A percentile compares a stretch with the other conserved stretches of the same genome.
Evolutionary conservation across 2,888 invertebrate species (phyloP).

Genomic region (Catocala fraxini): DNA sequence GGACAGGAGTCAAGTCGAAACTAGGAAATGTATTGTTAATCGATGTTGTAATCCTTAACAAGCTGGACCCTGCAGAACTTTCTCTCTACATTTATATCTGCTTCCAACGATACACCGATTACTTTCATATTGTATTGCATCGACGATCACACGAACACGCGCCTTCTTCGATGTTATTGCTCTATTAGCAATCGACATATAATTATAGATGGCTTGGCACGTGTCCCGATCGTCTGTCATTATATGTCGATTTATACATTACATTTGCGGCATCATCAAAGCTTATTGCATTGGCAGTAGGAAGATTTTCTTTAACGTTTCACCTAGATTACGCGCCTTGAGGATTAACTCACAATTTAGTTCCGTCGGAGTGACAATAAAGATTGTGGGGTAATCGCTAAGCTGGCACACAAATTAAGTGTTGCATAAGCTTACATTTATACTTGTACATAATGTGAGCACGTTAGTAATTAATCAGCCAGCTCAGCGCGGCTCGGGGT

Average conservation of each 20-base stretch:
- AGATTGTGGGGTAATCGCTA: constrained; percentile 23
- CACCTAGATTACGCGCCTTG: neutral
- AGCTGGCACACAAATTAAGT: constrained; percentile 12
- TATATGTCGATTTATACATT: constrained; percentile 31
- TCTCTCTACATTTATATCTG: constrained; percentile 55
- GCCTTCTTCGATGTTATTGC: constrained; percentile 25
- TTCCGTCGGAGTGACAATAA: constrained; percentile 13
- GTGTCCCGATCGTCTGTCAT: constrained; percentile 24
- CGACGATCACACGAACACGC: constrained; percentile 26
- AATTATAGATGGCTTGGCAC: constrained; percentile 9
- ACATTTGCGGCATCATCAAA: constrained; percentile 3
- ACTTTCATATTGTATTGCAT: constrained; percentile 52
- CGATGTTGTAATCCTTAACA: constrained; percentile 55
- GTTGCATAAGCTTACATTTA: constrained; percentile 32
- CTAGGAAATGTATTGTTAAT: constrained; percentile 59
- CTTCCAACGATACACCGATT: constrained; percentile 35
- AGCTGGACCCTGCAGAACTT: constrained; percentile 50
- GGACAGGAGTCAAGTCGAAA: constrained; percentile 53
- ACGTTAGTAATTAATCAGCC: constrained; percentile 50
- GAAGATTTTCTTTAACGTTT: constrained; percentile 6
- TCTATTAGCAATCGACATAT: constrained; percentile 7
- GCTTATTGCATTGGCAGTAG: constrained; percentile 14
- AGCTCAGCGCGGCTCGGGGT: constrained; percentile 54
- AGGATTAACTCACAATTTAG: constrained; percentile 12
- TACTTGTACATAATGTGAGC: constrained; percentile 32